Conservation (phyloP, 2,113 vertebrate species). For the Barnardius zonarius region DNA sequence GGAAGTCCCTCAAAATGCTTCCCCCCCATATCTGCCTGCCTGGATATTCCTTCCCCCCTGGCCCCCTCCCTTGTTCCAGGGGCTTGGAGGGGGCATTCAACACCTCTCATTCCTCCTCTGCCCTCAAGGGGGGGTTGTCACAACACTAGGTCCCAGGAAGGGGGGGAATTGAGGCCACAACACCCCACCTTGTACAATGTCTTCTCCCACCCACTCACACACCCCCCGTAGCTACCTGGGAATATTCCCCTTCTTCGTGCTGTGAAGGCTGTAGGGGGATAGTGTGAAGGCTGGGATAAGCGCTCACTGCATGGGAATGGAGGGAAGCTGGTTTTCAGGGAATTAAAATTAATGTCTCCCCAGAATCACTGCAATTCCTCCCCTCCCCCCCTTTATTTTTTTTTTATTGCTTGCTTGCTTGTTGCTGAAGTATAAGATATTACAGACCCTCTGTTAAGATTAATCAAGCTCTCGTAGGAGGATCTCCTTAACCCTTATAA, state of each 20-base stretch:
- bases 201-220: background rate
- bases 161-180: conserved; percentile 38
- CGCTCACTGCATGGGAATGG: background rate
- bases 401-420: background rate
- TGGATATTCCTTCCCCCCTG: background rate
- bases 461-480: conserved; percentile 41
- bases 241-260: background rate
- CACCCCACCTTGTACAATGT: conserved; percentile 40
- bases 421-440: conserved; percentile 44
- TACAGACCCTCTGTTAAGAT: conserved; percentile 31
- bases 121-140: conserved; percentile 63
- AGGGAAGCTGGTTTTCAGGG: conserved; percentile 30
- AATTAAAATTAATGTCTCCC: conserved; percentile 24
- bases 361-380: conserved; percentile 20
- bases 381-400: background rate
- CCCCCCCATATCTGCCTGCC: conserved; percentile 16
- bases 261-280: background rate
- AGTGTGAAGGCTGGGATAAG: background rate
- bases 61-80: conserved; percentile 20
- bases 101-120: conserved; percentile 42
- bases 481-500: conserved; percentile 30
- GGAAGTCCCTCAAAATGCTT: conserved; percentile 58
- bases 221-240: background rate
- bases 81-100: conserved; percentile 41
- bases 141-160: conserved; percentile 25